Base-by-base conservation (phyloP, 2,888 invertebrate species). In the Margaritifera margaritifera region DNA sequence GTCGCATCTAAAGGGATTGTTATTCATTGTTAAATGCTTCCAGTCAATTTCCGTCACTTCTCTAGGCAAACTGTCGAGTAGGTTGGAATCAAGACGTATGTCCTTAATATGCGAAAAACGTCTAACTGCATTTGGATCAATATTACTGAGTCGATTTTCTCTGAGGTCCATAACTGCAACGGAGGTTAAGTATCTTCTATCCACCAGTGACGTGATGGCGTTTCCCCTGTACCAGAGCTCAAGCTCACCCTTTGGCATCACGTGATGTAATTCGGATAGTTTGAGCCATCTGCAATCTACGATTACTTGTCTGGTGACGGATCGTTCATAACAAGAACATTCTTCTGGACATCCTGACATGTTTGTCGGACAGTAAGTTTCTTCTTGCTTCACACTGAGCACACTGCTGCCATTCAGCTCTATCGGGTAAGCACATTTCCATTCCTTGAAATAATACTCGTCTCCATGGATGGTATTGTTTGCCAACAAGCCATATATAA, bases 171-270 rank as follows among this genome's bases (percentile, higher is more conserved):
- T n/a, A 19, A 50, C 52, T 53, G 60, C 51, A 22, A 69, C 31
- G 6, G 62, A 42, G 0, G 59, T n/a, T 5, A 74, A 25, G 54
- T 76, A 76, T 19, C 24, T 20, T 52, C 61, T 66, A 6, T 19
- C 5, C 11, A 56, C 15, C 19, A 74, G 20, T 22, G 51, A 5
- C 18, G 74, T 68, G 6, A 80, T 76, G 57, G 76, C 77, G 56
- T 80, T 80, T n/a, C 66, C 62, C n/a, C 75, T 64, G 55, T 78
- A 75, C 78, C 77, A 77, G 3, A 80, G 56, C 65, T 80, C 80
- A 20, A 80, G 50, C 8, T 24, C 54, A 8, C 75, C 77, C 15
- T 31, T 53, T 18, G 80, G 80, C 15, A 76, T 55, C 22, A 15
- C 20, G 1, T 50, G 15, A n/a, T 78, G 80, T 6, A 79, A 58